Evolutionary conservation across 2,797 vertebrate species (phyloP).

Genomic region (Dromococcyx pavoninus): DNA sequence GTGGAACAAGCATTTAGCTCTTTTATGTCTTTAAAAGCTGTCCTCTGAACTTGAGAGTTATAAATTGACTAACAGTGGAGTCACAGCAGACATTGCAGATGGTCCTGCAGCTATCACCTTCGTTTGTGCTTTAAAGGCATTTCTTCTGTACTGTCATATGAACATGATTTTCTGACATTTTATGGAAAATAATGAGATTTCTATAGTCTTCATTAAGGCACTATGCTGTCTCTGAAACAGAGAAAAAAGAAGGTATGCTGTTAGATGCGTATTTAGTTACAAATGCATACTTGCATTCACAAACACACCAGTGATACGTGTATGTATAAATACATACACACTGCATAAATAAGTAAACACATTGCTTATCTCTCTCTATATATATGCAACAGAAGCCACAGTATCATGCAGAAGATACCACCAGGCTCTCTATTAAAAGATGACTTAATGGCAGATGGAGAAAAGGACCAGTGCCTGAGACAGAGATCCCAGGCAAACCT

Average conservation of each 20-base stretch:
- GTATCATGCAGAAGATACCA: background rate
- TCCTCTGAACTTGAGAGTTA: background rate
- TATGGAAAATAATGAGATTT: background rate
- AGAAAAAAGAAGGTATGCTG: background rate
- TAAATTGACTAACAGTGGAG: background rate
- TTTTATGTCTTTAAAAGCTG: background rate
- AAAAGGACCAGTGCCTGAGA: accelerated
- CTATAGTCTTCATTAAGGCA: background rate
- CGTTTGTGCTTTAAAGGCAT: background rate
- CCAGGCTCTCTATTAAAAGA: background rate
- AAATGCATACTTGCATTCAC: background rate
- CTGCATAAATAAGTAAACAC: background rate
- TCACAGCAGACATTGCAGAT: background rate
- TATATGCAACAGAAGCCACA: background rate
- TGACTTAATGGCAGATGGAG: background rate
- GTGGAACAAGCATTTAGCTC: background rate
- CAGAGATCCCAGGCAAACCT: background rate
- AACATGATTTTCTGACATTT: background rate
- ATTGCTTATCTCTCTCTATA: background rate
- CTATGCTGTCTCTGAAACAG: background rate
- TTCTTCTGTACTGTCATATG: background rate
- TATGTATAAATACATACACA: background rate
- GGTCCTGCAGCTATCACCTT: background rate
- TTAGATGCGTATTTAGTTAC: background rate
- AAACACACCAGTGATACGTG: background rate